These are phyloP conservation scores for Ypsolopha scabrella DNA, from an alignment of 2,888 invertebrate species.

Conservation along the genomic window DNA sequence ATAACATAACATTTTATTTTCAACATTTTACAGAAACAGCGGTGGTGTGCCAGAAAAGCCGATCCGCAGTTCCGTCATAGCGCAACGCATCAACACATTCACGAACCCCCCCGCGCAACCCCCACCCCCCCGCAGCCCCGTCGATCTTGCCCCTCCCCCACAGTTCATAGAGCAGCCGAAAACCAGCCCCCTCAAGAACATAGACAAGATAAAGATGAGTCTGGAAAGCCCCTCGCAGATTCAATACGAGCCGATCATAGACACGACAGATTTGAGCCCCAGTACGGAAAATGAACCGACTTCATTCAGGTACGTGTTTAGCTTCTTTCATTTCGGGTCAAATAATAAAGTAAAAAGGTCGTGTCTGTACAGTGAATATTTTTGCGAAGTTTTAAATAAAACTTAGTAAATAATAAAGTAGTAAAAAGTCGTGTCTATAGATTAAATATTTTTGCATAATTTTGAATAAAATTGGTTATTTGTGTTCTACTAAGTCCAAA, in stretches of 20 bases:
- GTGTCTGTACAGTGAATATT: no score
- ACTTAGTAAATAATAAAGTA: no score
- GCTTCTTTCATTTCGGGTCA: no score
- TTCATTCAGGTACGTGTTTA: slow-evolving; percentile 13
- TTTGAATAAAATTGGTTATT: no score
- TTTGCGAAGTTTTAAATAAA: no score
- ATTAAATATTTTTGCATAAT: no score
- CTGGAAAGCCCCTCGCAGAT: slow-evolving; percentile 61
- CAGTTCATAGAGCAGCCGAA: slow-evolving; percentile 30
- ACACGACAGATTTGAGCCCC: slow-evolving; percentile 52
- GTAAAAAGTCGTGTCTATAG: no score
- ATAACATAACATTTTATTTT: no score
- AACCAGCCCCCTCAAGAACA: slow-evolving; percentile 55
- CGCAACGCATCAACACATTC: slow-evolving; percentile 73
- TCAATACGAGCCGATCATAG: slow-evolving; percentile 61
- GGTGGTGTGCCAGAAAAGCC: slow-evolving; percentile 73
- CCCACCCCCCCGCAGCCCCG: slow-evolving; percentile 22
- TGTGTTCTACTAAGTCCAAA: no score
- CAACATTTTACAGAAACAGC: slow-evolving; percentile 1
- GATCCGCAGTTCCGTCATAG: slow-evolving; percentile 74
- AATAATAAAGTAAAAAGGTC: no score
- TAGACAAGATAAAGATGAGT: slow-evolving; percentile 63
- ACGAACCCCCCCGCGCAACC: slow-evolving; percentile 14
- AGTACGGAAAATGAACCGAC: slow-evolving; percentile 45
- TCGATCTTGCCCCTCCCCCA: slow-evolving; percentile 14